Evolutionary conservation across 2,888 invertebrate species (phyloP), one percentile per base, ranked within the genome.

Genomic region (Agrochola lychnidis): DNA sequence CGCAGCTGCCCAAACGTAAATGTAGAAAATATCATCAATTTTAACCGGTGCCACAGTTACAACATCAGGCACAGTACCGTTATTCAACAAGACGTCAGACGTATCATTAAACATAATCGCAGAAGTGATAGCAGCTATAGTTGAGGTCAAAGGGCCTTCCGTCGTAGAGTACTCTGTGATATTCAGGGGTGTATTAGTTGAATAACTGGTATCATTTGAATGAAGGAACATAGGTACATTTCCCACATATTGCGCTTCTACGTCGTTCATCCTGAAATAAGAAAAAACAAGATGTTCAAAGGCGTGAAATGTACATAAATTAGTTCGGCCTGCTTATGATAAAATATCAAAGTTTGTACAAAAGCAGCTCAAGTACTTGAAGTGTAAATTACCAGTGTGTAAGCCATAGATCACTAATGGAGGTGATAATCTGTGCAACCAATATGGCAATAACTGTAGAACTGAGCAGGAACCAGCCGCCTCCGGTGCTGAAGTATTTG

Each of bases 351-450:
- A 3, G 36, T n/a, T 36, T 5, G 16, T 53, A 42, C 16, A 42
- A 72, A 69, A 72, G 2, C 2, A 48, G 45, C 10, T 57, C 67
- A 63, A n/a, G 12, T 72, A 3, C 45, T 14, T n/a, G 0, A 12
- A 53, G 73, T 59, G 45, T 51, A 25, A 53, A 51, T 94, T 93
- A 98, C 98, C 98, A 98, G 88, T 97, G 94, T 9, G 98, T 98
- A 0, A 98, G 97, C 98, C 98, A 98, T 90, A 98, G 97, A 93
- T 99, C 98, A 67, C 97, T 97, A 70, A 97, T 97, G 66, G 98
- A 98, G 71, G 98, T 98, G 70, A 97, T 93, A 42, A 97, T 91
- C 93, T 98, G 98, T 3, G 98, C 98, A 3, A 97, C 82, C 16
- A 98, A 81, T 77, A 98, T 96, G 56, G 97, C 92, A 0, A 97